Evolutionary conservation across 1,140 invertebrate genomes (phyloP).

Genomic region (Aricia agestis): DNA sequence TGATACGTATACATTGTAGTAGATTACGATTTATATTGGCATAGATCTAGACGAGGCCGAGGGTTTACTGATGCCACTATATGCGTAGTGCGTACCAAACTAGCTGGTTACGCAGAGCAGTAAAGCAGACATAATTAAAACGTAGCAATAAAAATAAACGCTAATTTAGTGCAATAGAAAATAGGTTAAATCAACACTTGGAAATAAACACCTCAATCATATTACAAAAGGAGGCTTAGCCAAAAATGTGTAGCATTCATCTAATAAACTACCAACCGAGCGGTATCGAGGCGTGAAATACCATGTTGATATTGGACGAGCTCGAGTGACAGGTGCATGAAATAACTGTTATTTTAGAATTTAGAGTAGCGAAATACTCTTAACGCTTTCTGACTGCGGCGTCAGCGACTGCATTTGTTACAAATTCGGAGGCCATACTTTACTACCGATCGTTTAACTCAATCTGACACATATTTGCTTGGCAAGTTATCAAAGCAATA

Average conservation of each 20-base stretch:
- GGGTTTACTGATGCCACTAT: too few species aligned
- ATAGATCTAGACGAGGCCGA: too few species aligned
- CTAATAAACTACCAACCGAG: constrained; percentile 20
- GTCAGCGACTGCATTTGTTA: constrained; percentile 6
- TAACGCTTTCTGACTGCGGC: constrained; percentile 33
- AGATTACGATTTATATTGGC: too few species aligned
- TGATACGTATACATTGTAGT: too few species aligned
- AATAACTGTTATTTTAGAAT: constrained; percentile 38
- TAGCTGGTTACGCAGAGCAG: too few species aligned
- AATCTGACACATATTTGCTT: constrained; percentile 24
- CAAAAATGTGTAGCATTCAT: constrained; percentile 6
- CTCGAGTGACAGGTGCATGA: constrained; percentile 42
- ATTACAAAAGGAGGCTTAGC: background rate
- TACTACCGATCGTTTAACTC: constrained; percentile 11
- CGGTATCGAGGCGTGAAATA: constrained; percentile 34
- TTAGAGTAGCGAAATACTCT: constrained; percentile 34
- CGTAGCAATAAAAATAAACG: too few species aligned
- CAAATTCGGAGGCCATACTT: constrained; percentile 13
- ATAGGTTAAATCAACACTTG: background rate
- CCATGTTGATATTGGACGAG: constrained; percentile 47
- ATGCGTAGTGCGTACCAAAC: too few species aligned
- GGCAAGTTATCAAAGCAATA: constrained; percentile 35
- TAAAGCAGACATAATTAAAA: too few species aligned
- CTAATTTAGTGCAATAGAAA: too few species aligned
- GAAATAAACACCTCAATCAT: background rate